Evolutionary conservation across 1,140 invertebrate species (phyloP).

Genomic region (Telenomus remus): DNA sequence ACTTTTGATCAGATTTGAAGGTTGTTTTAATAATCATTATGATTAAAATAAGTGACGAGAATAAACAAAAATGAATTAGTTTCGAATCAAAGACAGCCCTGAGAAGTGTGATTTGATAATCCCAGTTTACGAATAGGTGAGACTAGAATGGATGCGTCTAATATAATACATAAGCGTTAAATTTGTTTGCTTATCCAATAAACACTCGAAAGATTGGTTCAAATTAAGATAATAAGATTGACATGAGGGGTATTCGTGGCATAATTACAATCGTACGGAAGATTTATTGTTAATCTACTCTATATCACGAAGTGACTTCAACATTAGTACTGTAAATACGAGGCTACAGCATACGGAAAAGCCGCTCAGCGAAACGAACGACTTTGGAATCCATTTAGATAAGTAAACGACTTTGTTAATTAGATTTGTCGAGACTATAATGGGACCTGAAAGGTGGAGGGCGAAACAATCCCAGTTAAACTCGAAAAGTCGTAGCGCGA

Average conservation of each 20-base stretch:
- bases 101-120: too few relatives aligned
- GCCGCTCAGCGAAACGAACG: constrained; percentile 62
- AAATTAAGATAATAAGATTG: constrained; percentile 45
- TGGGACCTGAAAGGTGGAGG: constrained; percentile 60
- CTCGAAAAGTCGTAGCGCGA: constrained; percentile 62
- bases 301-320: constrained; percentile 50
- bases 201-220: constrained; percentile 29
- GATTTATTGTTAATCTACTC: constrained; percentile 58
- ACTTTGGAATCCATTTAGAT: constrained; percentile 71
- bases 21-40: too few relatives aligned
- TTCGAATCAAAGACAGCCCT: too few relatives aligned
- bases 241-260: constrained; percentile 31
- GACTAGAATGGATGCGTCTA: too few relatives aligned
- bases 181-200: neutral
- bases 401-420: constrained; percentile 73
- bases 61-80: too few relatives aligned
- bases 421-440: constrained; percentile 70
- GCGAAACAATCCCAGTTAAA: constrained; percentile 65
- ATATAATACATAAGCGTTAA: too few relatives aligned
- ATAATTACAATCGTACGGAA: constrained; percentile 52
- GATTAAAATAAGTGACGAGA: too few relatives aligned
- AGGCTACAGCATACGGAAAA: constrained; percentile 50
- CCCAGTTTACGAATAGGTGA: too few relatives aligned
- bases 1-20: too few relatives aligned
- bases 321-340: constrained; percentile 55